Conservation (phyloP, 1,140 invertebrate species). For the Drosophila malerkotliana region DNA sequence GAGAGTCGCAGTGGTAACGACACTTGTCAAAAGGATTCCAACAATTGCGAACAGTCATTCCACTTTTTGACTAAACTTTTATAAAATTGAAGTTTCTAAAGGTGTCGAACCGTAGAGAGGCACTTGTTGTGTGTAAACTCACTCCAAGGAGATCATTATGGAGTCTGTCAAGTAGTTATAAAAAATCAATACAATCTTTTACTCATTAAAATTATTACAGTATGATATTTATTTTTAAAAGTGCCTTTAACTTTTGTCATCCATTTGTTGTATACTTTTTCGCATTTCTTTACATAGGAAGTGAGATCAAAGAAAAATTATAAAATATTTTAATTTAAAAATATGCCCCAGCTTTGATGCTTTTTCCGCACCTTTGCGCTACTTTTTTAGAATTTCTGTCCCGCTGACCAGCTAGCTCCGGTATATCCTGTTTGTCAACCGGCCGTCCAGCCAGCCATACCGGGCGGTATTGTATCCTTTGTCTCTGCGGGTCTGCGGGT, state of each 20-base stretch:
- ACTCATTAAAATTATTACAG: not conserved
- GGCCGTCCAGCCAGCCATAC: constrained; percentile 32
- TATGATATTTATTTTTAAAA: too few species aligned
- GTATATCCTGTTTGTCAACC: constrained; percentile 67
- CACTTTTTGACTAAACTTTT: constrained; percentile 10
- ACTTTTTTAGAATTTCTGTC: not conserved
- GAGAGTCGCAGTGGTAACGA: constrained; percentile 32
- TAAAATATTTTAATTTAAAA: constrained; percentile 49
- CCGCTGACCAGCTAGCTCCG: constrained; percentile 9
- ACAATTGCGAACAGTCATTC: constrained; percentile 28
- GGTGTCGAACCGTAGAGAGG: constrained; percentile 12
- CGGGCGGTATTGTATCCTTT: constrained; percentile 27
- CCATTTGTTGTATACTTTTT: not conserved
- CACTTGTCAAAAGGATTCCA: constrained; percentile 36
- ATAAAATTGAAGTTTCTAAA: constrained; percentile 1
- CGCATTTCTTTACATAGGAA: not conserved
- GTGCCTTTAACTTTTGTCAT: not conserved
- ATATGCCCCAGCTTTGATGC: constrained; percentile 23
- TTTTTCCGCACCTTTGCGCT: constrained; percentile 17
- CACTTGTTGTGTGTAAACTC: constrained; percentile 7
- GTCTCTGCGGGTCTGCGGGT: constrained; percentile 26
- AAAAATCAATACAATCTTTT: not conserved
- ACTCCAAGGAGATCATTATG: constrained; percentile 1
- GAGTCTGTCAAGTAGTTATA: not conserved
- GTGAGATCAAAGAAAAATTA: constrained; percentile 58